Conservation (phyloP, 1,140 invertebrate species). For the Megalopta genalis region DNA sequence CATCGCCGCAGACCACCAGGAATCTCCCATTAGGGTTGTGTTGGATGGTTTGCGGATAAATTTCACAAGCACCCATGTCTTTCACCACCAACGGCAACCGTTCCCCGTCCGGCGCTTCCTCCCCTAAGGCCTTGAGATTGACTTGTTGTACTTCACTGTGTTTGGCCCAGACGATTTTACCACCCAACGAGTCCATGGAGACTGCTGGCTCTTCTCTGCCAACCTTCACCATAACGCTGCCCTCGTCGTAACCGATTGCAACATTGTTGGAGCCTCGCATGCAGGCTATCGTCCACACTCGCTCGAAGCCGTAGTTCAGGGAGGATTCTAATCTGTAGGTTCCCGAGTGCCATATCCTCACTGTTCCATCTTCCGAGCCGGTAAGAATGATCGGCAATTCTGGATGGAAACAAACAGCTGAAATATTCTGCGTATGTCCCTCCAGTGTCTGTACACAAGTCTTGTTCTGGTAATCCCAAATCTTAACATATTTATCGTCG, state of each 20-base stretch:
- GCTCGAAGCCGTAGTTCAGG: constrained; percentile 98
- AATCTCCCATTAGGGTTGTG: constrained; percentile 99
- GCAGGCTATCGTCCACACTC: constrained; percentile 98
- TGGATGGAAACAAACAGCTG: constrained; percentile 96
- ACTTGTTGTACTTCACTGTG: constrained; percentile 99
- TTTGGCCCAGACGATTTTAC: constrained; percentile 99
- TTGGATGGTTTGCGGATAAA: constrained; percentile 98
- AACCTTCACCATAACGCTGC: constrained; percentile 98
- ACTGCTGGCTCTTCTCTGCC: constrained; percentile 99
- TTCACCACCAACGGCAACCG: constrained; percentile 95
- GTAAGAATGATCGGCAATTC: constrained; percentile 98
- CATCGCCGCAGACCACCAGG: constrained; percentile 99
- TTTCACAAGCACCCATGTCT: constrained; percentile 99
- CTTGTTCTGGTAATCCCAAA: constrained; percentile 99
- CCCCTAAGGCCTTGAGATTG: constrained; percentile 92
- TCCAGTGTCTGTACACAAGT: constrained; percentile 99
- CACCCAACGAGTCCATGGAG: constrained; percentile 98
- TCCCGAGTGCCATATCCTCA: constrained; percentile 98
- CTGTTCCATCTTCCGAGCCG: constrained; percentile 97
- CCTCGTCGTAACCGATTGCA: constrained; percentile 98
- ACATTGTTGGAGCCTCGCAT: constrained; percentile 98
- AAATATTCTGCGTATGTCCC: constrained; percentile 98
- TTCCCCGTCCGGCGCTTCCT: constrained; percentile 82
- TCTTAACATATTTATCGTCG: constrained; percentile 98
- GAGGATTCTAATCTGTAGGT: constrained; percentile 98